Percentiles rank a stretch among this genome's conserved stretches.
phyloP scores from a whole-genome alignment of 2,113 vertebrate genomes.

The Fulmarus glacialis region DNA sequence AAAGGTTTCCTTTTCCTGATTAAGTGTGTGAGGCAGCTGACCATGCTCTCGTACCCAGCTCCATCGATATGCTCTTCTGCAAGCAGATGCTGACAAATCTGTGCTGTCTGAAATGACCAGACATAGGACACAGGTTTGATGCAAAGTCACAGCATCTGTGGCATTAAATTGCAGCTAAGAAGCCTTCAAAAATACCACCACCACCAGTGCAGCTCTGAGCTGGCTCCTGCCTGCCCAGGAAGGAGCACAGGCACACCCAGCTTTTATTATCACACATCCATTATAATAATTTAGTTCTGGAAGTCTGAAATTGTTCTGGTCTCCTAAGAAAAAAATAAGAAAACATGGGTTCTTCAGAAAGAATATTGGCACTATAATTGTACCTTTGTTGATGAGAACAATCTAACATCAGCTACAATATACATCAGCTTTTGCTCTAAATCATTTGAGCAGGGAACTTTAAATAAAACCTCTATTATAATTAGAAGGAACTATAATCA shows the following conservation, averaged over 20 bases:
- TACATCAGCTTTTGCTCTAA: background rate
- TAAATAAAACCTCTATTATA: background rate
- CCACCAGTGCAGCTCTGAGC: accelerated
- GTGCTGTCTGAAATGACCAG: background rate
- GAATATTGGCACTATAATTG: background rate
- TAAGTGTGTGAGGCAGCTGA: background rate
- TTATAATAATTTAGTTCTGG: background rate
- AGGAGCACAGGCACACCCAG: background rate
- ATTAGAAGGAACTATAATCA: constrained; percentile 5
- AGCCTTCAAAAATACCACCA: background rate
- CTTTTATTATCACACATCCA: background rate
- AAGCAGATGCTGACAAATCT: background rate
- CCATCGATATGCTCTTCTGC: background rate
- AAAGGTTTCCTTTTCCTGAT: accelerated
- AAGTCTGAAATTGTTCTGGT: background rate
- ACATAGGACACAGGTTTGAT: background rate
- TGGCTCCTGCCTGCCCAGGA: background rate
- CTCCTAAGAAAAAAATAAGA: background rate
- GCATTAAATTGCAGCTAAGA: background rate
- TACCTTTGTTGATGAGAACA: background rate
- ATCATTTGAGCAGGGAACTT: background rate
- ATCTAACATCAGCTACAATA: background rate
- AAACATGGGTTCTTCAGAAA: accelerated
- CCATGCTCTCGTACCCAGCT: accelerated
- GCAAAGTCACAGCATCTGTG: background rate